Evolutionary conservation across 2,113 vertebrate genomes (phyloP), one percentile per base, ranked within the genome.

Genomic region (Corythoichthys intestinalis): DNA sequence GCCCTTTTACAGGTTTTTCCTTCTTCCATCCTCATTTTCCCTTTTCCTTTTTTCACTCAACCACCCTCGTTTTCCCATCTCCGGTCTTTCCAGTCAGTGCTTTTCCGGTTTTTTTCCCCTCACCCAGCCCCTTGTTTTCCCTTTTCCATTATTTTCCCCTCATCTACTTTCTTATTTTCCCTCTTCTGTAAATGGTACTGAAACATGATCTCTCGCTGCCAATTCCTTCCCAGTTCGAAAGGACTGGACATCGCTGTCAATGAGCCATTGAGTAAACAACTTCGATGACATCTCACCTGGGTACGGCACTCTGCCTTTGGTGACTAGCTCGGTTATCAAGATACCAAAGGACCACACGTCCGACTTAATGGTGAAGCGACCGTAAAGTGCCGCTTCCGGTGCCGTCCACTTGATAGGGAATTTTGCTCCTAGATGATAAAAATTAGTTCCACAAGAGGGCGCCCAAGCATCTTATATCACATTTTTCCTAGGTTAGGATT

Each of bases 381-480:
- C 96, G 38, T 97, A 98, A 59, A 98, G 80, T 0, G 96, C 96
- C 56, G 96, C 96, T 74, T 98, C 96, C 0, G 96, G 96, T 53
- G 96, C 96, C 0, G 96, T 98, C 96, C 96, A 98, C 79, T 98
- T 98, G 85, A 98, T 98, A 53, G 96, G 96, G 83, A 98, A 98
- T 83, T 97, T 98, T 80, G 96, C 96, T 86, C 96, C 96, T 98
- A 80, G 17, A 82, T 6, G 57, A 39, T 47, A 44, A 53, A 53
- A 38, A 56, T 38, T 1, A 28, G 48, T 13, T 48, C 80, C 79
- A 84, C 76, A 48, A 79, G 81, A 74, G 69, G 81, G 77, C 65
- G 53, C 20, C 20, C 1, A 35, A 34, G 38, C 38, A 44, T 62
- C 60, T 62, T 57, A 47, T 35, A 28, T 28, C 20, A 28, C 20